phyloP scores from a whole-genome alignment of 2,797 vertebrate species.

The Threskiornis aethiopicus region DNA sequence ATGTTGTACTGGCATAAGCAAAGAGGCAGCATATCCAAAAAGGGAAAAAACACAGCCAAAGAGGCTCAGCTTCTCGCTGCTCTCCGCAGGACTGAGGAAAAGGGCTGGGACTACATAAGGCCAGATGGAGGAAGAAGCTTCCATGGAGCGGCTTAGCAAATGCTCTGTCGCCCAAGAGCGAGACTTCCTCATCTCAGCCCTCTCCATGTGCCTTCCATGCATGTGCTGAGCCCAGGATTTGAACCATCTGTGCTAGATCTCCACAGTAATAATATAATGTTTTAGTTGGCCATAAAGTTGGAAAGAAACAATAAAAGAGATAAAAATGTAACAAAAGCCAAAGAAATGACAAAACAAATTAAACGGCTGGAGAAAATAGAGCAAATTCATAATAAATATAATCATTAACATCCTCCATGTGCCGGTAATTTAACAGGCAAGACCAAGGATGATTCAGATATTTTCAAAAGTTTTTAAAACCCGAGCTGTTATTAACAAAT shows the following conservation, averaged over 20 bases:
- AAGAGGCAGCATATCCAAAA: neutral
- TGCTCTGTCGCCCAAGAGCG: accelerated
- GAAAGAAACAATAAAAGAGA: neutral
- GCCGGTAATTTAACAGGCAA: neutral
- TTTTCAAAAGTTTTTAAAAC: neutral
- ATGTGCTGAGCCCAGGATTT: neutral
- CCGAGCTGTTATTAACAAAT: neutral
- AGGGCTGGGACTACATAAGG: neutral
- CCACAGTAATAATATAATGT: neutral
- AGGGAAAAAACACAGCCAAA: neutral
- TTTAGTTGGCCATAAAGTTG: neutral
- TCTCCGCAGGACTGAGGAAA: neutral
- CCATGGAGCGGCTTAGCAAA: neutral
- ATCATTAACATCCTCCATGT: neutral
- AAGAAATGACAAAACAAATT: neutral
- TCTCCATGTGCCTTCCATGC: neutral
- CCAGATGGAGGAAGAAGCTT: neutral
- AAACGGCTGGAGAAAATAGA: neutral
- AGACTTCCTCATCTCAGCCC: neutral
- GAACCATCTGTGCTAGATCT: neutral
- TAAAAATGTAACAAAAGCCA: neutral
- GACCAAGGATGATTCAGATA: neutral
- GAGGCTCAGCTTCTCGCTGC: neutral
- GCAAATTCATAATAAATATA: neutral
- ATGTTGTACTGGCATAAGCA: accelerated